phyloP scores from a whole-genome alignment of 2,888 invertebrate genomes.

The Drosophila koepferae region DNA sequence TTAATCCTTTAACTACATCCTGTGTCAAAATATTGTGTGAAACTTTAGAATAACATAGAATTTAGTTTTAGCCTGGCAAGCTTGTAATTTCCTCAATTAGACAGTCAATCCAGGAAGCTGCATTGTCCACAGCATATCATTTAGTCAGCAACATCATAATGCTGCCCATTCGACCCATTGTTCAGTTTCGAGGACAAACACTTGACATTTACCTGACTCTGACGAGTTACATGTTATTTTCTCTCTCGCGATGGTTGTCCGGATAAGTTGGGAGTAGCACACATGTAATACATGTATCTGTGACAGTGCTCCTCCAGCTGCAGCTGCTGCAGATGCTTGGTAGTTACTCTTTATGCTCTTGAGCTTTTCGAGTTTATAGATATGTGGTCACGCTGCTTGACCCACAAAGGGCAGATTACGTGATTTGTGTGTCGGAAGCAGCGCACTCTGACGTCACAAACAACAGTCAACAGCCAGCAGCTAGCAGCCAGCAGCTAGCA shows the following conservation, averaged over 20 bases:
- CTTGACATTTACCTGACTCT: conserved; percentile 39
- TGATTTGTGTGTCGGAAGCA: conserved; percentile 59
- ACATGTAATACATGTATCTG: conserved; percentile 8
- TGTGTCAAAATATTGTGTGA: too few relatives aligned
- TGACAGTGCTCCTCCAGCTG: conserved; percentile 13
- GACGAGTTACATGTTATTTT: conserved; percentile 10
- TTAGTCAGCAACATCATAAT: background rate
- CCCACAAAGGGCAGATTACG: conserved; percentile 69
- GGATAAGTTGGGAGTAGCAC: background rate
- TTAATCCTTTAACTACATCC: background rate
- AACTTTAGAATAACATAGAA: too few relatives aligned
- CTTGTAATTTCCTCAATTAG: too few relatives aligned
- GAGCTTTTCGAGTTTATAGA: conserved; percentile 30
- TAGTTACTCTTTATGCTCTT: conserved; percentile 48
- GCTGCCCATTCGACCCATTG: background rate
- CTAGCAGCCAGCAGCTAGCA: background rate
- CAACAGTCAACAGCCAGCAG: background rate
- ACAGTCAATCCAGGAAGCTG: background rate
- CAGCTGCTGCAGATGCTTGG: conserved; percentile 15
- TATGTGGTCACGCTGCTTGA: conserved; percentile 52
- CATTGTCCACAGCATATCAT: background rate
- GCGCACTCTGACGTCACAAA: conserved; percentile 40
- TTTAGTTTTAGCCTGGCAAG: too few relatives aligned
- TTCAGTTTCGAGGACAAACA: conserved; percentile 13
- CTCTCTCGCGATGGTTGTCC: conserved; percentile 21